Conservation (phyloP, 1,140 invertebrate genomes). For the Eueides isabella region DNA sequence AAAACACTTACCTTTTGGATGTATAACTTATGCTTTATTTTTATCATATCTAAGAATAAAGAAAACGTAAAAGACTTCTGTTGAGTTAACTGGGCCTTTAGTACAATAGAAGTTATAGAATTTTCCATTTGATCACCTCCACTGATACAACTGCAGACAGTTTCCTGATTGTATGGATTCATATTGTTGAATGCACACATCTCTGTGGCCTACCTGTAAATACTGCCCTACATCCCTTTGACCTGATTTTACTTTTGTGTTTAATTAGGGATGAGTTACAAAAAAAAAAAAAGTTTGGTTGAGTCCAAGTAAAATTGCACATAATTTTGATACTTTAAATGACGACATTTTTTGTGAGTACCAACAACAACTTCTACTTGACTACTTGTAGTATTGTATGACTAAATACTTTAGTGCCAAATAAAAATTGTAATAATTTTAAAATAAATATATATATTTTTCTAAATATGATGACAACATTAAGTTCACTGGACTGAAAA, state of each 20-base stretch:
- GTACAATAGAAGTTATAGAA: constrained; percentile 53
- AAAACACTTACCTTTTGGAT: constrained; percentile 20
- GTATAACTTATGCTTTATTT: neutral
- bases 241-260: constrained; percentile 57
- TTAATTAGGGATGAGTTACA: constrained; percentile 49
- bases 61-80: too few species aligned
- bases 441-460: neutral
- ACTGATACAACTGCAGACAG: constrained; percentile 50
- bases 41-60: constrained; percentile 12
- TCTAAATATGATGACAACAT: neutral
- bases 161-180: constrained; percentile 40
- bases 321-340: constrained; percentile 13
- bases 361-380: neutral
- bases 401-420: neutral
- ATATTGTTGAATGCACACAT: constrained; percentile 67
- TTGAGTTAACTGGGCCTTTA: constrained; percentile 20
- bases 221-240: constrained; percentile 64
- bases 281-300: constrained; percentile 18
- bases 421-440: neutral
- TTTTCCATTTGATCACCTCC: constrained; percentile 65
- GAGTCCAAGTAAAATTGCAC: constrained; percentile 35
- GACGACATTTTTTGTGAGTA: neutral
- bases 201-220: constrained; percentile 54
- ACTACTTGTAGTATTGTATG: too few species aligned
- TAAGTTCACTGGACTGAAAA: constrained; percentile 37